Evolutionary conservation across 2,888 invertebrate genomes (phyloP), one percentile per base, ranked within the genome.

Genomic region (Zaprionus bogoriensis): DNA sequence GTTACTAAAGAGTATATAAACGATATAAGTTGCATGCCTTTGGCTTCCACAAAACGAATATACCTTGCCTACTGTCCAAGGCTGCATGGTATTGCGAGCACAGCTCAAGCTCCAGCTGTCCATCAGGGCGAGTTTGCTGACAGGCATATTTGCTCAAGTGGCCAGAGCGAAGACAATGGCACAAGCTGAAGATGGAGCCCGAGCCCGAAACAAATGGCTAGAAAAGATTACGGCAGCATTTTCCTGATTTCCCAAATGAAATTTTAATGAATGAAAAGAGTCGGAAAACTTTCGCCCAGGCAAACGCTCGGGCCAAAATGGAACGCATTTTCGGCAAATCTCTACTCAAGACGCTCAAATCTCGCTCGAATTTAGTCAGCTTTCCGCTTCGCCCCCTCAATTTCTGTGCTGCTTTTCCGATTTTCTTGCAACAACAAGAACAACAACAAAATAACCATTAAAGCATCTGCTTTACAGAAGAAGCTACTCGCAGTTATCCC

Each of bases 201-300:
- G n/a, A n/a, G 50, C 41, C 54, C 44, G 50, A 48, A 59, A 69
- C 58, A 83, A 79, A 73, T 70, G 75, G 64, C 66, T 66, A 67
- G 73, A 67, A 67, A 64, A 76, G 76, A 78, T 71, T 76, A 77
- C 67, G 73, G 63, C 77, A 84, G 87, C 82, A 77, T 81, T 80
- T 80, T 67, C 68, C 65, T 84, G 85, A 87, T 87, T 87, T 81
- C 54, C 65, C 78, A 74, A 87, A 87, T 82, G 76, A 87, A 81
- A 78, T 78, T 82, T 87, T 87, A 82, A 82, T 87, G 85, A 75
- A 71, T 63, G 57, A 71, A 28, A 28, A 46, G 19, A 10, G 28
- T n/a, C 10, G 17, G 4, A 38, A 38, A 53, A 55, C 44, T 57
- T 73, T 52, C n/a, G 38, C 44, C 28, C 14, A 7, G 30, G 25